Evolutionary conservation across 2,888 invertebrate species (phyloP).

Genomic region (Nudaria mundana): DNA sequence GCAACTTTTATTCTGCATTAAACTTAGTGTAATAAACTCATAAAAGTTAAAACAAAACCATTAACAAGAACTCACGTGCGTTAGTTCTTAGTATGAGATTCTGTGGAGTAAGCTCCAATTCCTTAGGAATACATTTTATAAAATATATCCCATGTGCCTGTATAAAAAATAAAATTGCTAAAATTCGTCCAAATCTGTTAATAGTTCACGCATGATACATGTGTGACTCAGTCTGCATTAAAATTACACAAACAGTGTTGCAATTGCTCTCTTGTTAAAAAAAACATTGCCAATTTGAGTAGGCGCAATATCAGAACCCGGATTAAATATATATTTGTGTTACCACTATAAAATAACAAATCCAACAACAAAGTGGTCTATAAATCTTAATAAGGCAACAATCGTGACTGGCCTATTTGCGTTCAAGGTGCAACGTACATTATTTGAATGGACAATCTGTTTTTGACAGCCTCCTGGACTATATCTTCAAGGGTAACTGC

Average conservation of each 20-base stretch:
- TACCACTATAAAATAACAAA: constrained; percentile 44
- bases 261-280: constrained; percentile 20
- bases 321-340: constrained; percentile 21
- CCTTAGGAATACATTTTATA: too few species aligned
- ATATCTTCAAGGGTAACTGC: constrained; percentile 54
- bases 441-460: constrained; percentile 41
- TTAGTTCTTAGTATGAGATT: too few species aligned
- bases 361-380: constrained; percentile 42
- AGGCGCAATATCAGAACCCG: constrained; percentile 21
- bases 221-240: too few species aligned
- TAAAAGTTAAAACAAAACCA: too few species aligned
- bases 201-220: too few species aligned
- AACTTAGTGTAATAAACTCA: too few species aligned
- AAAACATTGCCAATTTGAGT: constrained; percentile 24
- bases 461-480: constrained; percentile 58
- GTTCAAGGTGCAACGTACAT: constrained; percentile 56
- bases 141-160: too few species aligned
- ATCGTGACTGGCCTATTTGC: constrained; percentile 65
- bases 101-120: too few species aligned
- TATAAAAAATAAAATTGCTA: too few species aligned
- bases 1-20: too few species aligned
- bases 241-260: constrained; percentile 6
- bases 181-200: too few species aligned
- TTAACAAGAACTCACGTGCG: too few species aligned
- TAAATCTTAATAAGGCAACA: constrained; percentile 51